Evolutionary conservation across 2,113 vertebrate species (phyloP), one percentile per base, ranked within the genome.

Genomic region (Bubo scandiacus): DNA sequence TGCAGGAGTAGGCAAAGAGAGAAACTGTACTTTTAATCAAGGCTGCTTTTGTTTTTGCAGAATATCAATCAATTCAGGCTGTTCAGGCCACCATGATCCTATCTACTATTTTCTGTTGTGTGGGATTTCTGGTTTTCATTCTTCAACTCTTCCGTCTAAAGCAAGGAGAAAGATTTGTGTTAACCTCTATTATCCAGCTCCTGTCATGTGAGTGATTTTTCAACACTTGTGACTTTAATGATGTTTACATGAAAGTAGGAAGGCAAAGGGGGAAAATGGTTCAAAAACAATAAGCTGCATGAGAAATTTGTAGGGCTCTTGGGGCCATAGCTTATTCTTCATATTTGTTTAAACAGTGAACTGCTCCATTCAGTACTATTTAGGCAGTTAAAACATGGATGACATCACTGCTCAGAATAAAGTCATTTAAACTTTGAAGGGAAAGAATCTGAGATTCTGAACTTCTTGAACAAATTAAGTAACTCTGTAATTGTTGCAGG

Each of bases 141-240:
- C 98, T 99, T n/a, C 99, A 99, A 95, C 99, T 99, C 85, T 99
- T 99, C 98, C 98, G 98, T 84, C 98, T 99, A 86, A 99, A 99
- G 94, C 99, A 99, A 98, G 99, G 99, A 43, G 99, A 99, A 96
- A 97, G 99, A 96, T 99, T 99, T 47, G 95, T 99, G 77, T 97
- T 99, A 89, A 99, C 99, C 2, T 99, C 99, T 59, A 34, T 99
- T 91, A 98, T 99, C 92, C 99, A 99, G 97, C 98, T 99, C 34
- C 51, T 99, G 96, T 98, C 99, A 20, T 98, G 99, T 99, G 95
- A 99, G 99, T 99, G 55, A 23, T n/a, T 34, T 89, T 79, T 43
- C 9, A 9, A 10, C 0, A 1, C 73, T 82, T 85, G 34, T 57
- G 49, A 75, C 71, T 77, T 80, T 11, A 57, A 27, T 43, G 25